Evolutionary conservation across 2,888 invertebrate species (phyloP).

Genomic region (Platycheirus rosarum): DNA sequence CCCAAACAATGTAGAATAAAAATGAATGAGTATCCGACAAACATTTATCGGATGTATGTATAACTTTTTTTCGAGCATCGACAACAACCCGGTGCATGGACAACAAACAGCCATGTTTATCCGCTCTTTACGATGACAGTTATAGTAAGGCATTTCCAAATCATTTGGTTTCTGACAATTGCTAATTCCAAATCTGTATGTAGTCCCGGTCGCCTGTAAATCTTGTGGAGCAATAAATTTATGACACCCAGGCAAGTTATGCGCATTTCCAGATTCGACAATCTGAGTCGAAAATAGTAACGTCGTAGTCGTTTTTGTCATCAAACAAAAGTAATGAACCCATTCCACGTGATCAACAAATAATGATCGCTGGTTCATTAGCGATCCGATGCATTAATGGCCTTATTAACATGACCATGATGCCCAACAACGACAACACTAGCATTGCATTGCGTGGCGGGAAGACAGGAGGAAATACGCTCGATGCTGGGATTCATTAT

Average conservation of each 20-base stretch:
- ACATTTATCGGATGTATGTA: constrained; percentile 39
- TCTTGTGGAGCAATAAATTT: constrained; percentile 28
- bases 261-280: constrained; percentile 56
- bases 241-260: constrained; percentile 42
- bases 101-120: constrained; percentile 30
- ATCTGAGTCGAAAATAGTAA: background rate
- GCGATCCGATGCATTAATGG: constrained; percentile 60
- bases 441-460: too few relatives aligned
- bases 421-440: constrained; percentile 46
- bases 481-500: too few relatives aligned
- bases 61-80: constrained; percentile 18
- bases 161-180: constrained; percentile 39
- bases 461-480: too few relatives aligned
- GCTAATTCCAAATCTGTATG: constrained; percentile 37
- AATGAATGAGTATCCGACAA: constrained; percentile 12
- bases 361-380: constrained; percentile 71
- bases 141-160: constrained; percentile 18
- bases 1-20: constrained; percentile 10
- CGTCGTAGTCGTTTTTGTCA: constrained; percentile 19
- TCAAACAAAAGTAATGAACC: constrained; percentile 67
- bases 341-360: constrained; percentile 69
- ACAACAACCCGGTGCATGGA: constrained; percentile 11
- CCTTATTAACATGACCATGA: constrained; percentile 68
- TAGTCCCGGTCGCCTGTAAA: constrained; percentile 24
- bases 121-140: constrained; percentile 55